phyloP scores from a whole-genome alignment of 2,797 vertebrate genomes.

The Zalophus californianus region DNA sequence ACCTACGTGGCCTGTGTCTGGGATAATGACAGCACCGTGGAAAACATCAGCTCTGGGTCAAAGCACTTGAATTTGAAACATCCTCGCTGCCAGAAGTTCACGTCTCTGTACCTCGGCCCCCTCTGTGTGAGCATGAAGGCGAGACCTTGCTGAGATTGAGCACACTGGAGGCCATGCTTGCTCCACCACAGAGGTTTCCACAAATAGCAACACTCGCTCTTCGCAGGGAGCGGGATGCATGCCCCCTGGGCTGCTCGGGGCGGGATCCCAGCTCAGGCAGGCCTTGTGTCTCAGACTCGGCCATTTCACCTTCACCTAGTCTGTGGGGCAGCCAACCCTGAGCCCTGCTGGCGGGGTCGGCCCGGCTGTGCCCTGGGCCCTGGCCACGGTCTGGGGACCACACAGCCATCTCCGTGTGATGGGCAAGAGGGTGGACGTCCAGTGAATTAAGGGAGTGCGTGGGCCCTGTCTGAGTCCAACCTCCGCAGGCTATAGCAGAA shows the following conservation, averaged over 20 bases:
- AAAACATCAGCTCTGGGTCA: not conserved
- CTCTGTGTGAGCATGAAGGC: not conserved
- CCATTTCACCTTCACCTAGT: accelerated
- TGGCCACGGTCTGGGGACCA: accelerated
- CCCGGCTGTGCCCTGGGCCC: accelerated
- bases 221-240: accelerated
- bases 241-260: accelerated
- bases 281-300: not conserved
- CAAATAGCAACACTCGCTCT: accelerated
- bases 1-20: accelerated
- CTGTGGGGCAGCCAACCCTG: accelerated
- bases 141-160: not conserved
- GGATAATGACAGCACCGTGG: accelerated
- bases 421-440: accelerated
- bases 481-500: accelerated
- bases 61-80: accelerated
- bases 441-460: accelerated
- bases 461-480: accelerated
- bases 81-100: accelerated
- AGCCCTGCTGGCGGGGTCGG: accelerated
- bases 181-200: accelerated
- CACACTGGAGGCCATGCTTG: accelerated
- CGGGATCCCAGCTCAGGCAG: accelerated
- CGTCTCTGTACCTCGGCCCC: not conserved
- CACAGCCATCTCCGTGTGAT: accelerated